Percentiles rank a stretch among this genome's conserved stretches.
Conservation (phyloP, 2,888 invertebrate genomes). For the Catotricha subobsoleta region DNA sequence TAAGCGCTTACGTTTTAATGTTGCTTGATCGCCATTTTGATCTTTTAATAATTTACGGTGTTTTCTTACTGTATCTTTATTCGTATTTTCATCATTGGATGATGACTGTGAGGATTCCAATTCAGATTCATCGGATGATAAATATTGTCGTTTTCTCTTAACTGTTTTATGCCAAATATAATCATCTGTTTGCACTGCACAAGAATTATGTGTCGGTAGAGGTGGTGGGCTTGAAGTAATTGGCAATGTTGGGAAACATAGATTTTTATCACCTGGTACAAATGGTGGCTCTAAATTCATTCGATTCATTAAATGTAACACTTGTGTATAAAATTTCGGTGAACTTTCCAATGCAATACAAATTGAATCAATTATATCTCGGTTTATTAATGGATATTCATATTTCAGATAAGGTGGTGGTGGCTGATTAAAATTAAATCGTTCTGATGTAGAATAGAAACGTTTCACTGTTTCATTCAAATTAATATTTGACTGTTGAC, state of each 20-base stretch:
- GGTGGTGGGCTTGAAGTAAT: not conserved
- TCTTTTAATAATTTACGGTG: slow-evolving; percentile 10
- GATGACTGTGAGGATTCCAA: slow-evolving; percentile 30
- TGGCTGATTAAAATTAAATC: slow-evolving; percentile 51
- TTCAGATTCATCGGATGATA: slow-evolving; percentile 20
- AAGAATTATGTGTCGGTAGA: slow-evolving; percentile 11
- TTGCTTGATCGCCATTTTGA: not conserved
- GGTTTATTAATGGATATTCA: slow-evolving; percentile 60
- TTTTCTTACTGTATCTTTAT: slow-evolving; percentile 15
- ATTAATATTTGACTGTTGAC: slow-evolving; percentile 19
- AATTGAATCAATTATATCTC: slow-evolving; percentile 57
- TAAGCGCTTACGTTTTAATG: not conserved
- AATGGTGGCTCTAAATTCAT: slow-evolving; percentile 83
- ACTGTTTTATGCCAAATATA: not conserved
- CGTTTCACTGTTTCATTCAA: slow-evolving; percentile 37
- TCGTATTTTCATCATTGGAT: slow-evolving; percentile 15
- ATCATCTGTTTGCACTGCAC: slow-evolving; percentile 21
- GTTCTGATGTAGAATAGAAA: slow-evolving; percentile 39
- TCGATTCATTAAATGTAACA: slow-evolving; percentile 85
- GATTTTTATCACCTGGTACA: slow-evolving; percentile 20
- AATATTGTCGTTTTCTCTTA: slow-evolving; percentile 7
- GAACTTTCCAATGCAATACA: slow-evolving; percentile 53
- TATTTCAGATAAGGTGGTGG: slow-evolving; percentile 61
- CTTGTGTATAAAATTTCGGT: slow-evolving; percentile 68
- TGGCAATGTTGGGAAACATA: not conserved